Evolutionary conservation across 2,888 invertebrate species (phyloP).

Genomic region (Agriopis marginaria): DNA sequence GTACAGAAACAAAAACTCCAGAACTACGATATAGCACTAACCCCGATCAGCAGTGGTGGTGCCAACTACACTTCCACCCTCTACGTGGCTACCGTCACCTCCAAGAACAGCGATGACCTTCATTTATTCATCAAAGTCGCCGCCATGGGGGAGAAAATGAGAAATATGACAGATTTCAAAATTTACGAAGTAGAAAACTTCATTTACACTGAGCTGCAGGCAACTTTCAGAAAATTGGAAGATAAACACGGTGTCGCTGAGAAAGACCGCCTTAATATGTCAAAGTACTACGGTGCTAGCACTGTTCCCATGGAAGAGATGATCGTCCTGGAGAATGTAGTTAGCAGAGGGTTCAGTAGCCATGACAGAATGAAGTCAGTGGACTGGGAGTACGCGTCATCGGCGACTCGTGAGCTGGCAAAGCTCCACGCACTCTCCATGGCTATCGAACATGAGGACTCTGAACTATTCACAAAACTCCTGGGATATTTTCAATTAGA

Average conservation of each 20-base stretch:
- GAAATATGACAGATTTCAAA: slow-evolving; percentile 13
- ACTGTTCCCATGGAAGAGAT: slow-evolving; percentile 51
- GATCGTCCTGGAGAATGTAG: slow-evolving; percentile 54
- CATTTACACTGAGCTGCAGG: slow-evolving; percentile 41
- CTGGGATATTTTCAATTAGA: slow-evolving; percentile 13
- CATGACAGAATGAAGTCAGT: slow-evolving; percentile 56
- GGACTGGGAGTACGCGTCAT: slow-evolving; percentile 55
- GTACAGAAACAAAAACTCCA: slow-evolving; percentile 51
- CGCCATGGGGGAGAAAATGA: slow-evolving; percentile 41
- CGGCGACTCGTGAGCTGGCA: slow-evolving; percentile 54
- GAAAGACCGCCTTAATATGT: slow-evolving; percentile 49
- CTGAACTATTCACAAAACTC: slow-evolving; percentile 48
- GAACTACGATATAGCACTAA: slow-evolving; percentile 49
- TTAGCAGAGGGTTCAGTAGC: slow-evolving; percentile 50
- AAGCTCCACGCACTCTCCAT: slow-evolving; percentile 65
- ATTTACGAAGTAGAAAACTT: slow-evolving; percentile 43
- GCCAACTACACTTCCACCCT: slow-evolving; percentile 66
- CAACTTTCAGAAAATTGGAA: slow-evolving; percentile 43
- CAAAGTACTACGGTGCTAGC: slow-evolving; percentile 53
- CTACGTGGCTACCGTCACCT: slow-evolving; percentile 51
- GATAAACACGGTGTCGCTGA: slow-evolving; percentile 37
- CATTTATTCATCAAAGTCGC: slow-evolving; percentile 66
- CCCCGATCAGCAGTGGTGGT: slow-evolving; percentile 56
- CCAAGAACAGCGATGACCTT: slow-evolving; percentile 49
- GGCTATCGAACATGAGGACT: slow-evolving; percentile 55